Base-by-base conservation (phyloP, 2,888 invertebrate genomes). In the Entomobrya proxima region DNA sequence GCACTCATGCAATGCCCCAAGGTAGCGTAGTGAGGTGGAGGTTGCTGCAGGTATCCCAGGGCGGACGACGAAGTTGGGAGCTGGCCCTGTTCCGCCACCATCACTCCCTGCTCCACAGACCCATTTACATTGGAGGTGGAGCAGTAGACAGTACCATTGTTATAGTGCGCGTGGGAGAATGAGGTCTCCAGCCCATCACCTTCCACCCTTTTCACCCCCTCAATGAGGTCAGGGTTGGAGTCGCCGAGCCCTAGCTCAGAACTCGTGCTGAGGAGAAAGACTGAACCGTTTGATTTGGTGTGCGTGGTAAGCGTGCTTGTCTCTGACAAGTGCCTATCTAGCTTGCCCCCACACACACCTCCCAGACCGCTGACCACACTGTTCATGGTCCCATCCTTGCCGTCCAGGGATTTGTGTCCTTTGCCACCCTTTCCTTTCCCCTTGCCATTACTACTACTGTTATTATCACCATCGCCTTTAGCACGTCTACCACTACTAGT, bases 261-360 rank as follows among this genome's bases (percentile, higher is more conserved):
- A 35, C 88, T 88, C 7, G 90, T 89, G 78, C 88, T 88, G 61
- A 90, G 88, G 35, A 90, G 89, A 86, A 90, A 90, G 75, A 90
- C 89, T 67, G 90, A 90, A 40, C 90, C 90, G 55, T 90, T 90
- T 44, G 89, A 89, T 77, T 89, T 90, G 13, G 90, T 90, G 69
- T 89, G 88, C 0, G 90, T 90, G 21, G 90, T 90, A 37, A 90
- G 86, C 24, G 89, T 90, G 67, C 88, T 88, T 27, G 89, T 87
- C 78, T 90, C 90, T 6, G 89, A 89, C 55, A 89, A 78, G 74
- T 90, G 89, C 27, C 90, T 86, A 44, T 89, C 89, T 80, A 90
- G 27, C 78, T 89, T 90, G 21, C 88, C 87, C 24, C 88, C 87
- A 30, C 87, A 87, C 24, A 88, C 81, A n/a, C 81, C 82, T 3